Evolutionary conservation across 2,113 vertebrate genomes (phyloP), one percentile per base, ranked within the genome.

Genomic region (Carlito syrichta): DNA sequence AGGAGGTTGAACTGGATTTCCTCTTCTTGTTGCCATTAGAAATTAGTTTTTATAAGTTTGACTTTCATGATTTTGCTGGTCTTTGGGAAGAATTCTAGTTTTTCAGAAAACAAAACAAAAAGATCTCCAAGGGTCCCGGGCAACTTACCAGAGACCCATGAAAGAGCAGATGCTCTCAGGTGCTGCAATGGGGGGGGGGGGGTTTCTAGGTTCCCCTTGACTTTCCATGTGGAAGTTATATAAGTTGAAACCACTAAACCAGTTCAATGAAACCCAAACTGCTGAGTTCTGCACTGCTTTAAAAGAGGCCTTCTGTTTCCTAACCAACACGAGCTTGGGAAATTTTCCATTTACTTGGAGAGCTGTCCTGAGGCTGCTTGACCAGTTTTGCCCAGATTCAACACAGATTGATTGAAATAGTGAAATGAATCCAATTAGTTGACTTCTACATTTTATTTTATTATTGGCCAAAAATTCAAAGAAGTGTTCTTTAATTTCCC

Each of bases 171-270:
- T 60, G 78, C 30, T 60, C 69, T 73, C 83, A 95, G 93, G 91
- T 81, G 35, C 43, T 40, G 69, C 68, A 94, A 86, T 25, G 52
- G 25, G 22, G 56, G 48, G n/a, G n/a, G 54, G n/a, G 92, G 85
- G 54, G 68, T 73, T 81, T 96, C 78, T 54, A 35, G 23, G 62
- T 38, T n/a, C 16, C 52, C 76, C 77, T 87, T 74, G 38, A 82
- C 38, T 60, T 84, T 94, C 87, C 94, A 95, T 85, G 91, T 69
- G 94, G 83, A 97, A 96, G 74, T 94, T 95, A 93, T 68, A 84
- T 60, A 96, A 98, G 38, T 69, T 81, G 86, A 96, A 97, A 96
- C 94, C 95, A 97, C 91, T 84, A 96, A 97, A 86, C 85, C 94
- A 96, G 91, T 85, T 95, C 91, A 94, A 52, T 96, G 93, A 93